A percentile compares a stretch with the other conserved stretches of the same genome.
phyloP scores from a whole-genome alignment of 2,113 vertebrate species.

The Pycnonotus jocosus region DNA sequence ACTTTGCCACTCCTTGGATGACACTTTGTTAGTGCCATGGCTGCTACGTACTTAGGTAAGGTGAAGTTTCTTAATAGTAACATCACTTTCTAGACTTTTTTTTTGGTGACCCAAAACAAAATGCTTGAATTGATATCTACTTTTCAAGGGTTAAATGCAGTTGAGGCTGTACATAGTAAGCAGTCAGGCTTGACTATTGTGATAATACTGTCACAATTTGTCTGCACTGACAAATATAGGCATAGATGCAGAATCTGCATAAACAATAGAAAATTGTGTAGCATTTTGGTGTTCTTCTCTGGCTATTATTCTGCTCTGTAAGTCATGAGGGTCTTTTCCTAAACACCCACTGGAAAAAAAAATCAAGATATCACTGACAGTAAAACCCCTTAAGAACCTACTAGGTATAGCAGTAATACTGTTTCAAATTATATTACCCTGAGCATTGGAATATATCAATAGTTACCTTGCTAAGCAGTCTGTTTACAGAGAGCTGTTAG shows the following conservation, averaged over 20 bases:
- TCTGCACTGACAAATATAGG: background rate
- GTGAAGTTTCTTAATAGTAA: background rate
- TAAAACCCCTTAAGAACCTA: background rate
- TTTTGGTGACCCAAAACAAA: background rate
- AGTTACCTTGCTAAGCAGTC: background rate
- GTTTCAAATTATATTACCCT: background rate
- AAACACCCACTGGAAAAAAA: background rate
- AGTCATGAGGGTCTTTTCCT: background rate
- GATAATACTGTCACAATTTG: background rate
- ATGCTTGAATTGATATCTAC: fast-evolving
- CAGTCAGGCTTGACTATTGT: background rate
- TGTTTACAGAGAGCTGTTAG: background rate
- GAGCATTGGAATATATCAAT: background rate
- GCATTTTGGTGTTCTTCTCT: background rate
- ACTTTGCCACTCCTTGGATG: background rate
- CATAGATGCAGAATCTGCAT: background rate
- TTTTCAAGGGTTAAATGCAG: background rate
- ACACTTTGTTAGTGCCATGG: background rate
- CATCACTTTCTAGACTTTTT: fast-evolving
- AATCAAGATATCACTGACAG: background rate
- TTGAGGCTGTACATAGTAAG: background rate
- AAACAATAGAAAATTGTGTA: background rate
- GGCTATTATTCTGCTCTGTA: background rate
- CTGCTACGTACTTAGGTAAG: background rate
- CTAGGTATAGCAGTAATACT: fast-evolving